Evolutionary conservation across 2,797 vertebrate genomes (phyloP).

Genomic region (Hippocampus kuda): DNA sequence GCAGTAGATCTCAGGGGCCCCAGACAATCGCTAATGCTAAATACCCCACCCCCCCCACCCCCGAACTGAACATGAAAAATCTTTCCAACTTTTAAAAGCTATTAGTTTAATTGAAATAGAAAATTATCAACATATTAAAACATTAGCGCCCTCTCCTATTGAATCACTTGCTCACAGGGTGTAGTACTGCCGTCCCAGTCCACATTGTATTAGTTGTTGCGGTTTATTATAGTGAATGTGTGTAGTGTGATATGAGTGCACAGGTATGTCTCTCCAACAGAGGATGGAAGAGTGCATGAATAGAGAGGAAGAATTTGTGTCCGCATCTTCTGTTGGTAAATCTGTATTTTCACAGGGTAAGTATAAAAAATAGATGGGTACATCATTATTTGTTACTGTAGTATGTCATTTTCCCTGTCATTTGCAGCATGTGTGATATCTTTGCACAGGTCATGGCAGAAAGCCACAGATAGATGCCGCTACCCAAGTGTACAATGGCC

Average conservation of each 20-base stretch:
- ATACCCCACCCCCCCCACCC: too few species aligned
- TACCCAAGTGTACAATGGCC: neutral
- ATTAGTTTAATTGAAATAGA: too few species aligned
- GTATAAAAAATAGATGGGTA: neutral
- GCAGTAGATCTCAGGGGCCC: too few species aligned
- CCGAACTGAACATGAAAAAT: too few species aligned
- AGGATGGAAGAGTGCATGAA: conserved; percentile 34
- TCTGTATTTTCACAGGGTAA: conserved; percentile 30
- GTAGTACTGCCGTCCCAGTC: too few species aligned
- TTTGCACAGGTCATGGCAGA: neutral
- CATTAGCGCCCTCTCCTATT: too few species aligned
- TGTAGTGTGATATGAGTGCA: neutral
- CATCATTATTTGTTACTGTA: neutral
- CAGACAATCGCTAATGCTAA: too few species aligned
- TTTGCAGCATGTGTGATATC: neutral
- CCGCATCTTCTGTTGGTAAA: conserved; percentile 9
- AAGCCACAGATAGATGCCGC: neutral
- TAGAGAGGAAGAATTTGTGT: conserved; percentile 24
- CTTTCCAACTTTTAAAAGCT: too few species aligned
- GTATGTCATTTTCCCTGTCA: neutral
- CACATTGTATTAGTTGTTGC: neutral
- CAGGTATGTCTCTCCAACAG: conserved; percentile 31
- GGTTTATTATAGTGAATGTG: neutral
- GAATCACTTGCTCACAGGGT: neutral
- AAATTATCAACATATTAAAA: too few species aligned